Percentiles rank a stretch among this genome's conserved stretches.
phyloP scores from a whole-genome alignment of 2,113 vertebrate species.

The Tragelaphus imberbis region DNA sequence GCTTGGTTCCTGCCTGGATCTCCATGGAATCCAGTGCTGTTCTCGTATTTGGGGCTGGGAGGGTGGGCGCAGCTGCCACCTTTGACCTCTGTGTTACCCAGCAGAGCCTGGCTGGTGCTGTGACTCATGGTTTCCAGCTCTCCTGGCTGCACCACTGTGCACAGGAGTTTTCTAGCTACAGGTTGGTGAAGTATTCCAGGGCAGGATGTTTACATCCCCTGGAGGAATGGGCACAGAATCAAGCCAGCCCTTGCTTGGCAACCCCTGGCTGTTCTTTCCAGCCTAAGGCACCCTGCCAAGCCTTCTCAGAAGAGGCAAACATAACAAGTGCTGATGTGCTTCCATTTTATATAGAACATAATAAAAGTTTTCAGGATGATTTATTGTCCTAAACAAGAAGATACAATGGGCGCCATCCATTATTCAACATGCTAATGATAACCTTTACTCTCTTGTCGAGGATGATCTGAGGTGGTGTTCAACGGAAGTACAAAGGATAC shows the following conservation, averaged over 20 bases:
- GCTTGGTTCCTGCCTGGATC: not conserved
- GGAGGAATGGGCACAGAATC: conserved; percentile 55
- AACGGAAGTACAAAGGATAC: not conserved
- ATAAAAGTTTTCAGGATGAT: conserved; percentile 59
- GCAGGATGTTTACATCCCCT: conserved; percentile 67
- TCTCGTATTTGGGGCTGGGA: fast-evolving
- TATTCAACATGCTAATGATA: conserved; percentile 42
- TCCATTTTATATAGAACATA: conserved; percentile 53
- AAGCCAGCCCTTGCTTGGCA: conserved; percentile 65
- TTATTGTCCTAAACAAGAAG: conserved; percentile 69
- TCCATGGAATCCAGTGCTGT: not conserved
- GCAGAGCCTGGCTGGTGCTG: not conserved
- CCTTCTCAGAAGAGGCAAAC: conserved; percentile 38
- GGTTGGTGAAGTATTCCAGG: conserved; percentile 54
- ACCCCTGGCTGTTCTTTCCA: conserved; percentile 57
- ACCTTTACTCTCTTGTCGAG: conserved; percentile 43
- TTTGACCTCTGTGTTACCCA: not conserved
- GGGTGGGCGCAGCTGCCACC: not conserved
- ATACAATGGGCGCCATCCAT: conserved; percentile 51
- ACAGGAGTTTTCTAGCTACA: conserved; percentile 43
- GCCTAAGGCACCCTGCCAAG: conserved; percentile 49
- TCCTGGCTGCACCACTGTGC: not conserved
- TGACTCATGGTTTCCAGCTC: conserved; percentile 45
- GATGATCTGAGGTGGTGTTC: conserved; percentile 29
- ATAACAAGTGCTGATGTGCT: conserved; percentile 48